These are phyloP conservation scores for Mola mola DNA, from an alignment of 2,113 vertebrate genomes.

Conservation along the genomic window DNA sequence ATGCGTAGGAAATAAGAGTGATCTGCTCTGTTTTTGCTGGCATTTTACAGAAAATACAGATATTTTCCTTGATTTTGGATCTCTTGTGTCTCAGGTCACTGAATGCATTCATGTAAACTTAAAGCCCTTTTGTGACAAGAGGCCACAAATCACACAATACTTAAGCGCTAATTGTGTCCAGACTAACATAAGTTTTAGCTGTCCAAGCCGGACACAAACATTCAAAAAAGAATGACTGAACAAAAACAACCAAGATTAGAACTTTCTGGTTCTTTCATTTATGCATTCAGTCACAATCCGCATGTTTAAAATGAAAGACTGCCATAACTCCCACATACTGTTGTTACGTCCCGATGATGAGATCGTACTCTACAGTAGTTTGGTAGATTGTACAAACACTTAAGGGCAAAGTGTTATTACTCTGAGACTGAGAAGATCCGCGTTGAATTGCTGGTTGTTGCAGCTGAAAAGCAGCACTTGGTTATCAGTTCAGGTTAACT, in stretches of 20 bases:
- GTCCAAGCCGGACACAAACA: conserved; percentile 55
- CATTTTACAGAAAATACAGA: conserved; percentile 42
- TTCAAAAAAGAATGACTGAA: conserved; percentile 46
- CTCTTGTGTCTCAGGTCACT: conserved; percentile 47
- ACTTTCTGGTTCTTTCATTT: conserved; percentile 17
- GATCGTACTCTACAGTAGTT: conserved; percentile 50
- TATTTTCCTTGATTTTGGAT: conserved; percentile 44
- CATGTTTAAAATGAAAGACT: conserved; percentile 9
- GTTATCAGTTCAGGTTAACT: conserved; percentile 63
- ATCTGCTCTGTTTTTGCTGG: conserved; percentile 41
- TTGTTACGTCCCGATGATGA: conserved; percentile 46
- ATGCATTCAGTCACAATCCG: conserved; percentile 23
- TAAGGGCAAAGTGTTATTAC: conserved; percentile 72
- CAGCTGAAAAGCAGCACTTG: conserved; percentile 79
- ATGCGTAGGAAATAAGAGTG: conserved; percentile 22
- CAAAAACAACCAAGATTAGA: conserved; percentile 34
- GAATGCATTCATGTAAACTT: conserved; percentile 66
- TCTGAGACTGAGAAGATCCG: conserved; percentile 70
- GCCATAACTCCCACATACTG: conserved; percentile 15
- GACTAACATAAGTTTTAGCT: conserved; percentile 34
- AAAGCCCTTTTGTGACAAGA: conserved; percentile 73
- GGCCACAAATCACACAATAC: conserved; percentile 57
- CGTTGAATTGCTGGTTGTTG: conserved; percentile 75
- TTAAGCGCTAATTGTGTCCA: conserved; percentile 37
- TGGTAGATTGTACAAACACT: conserved; percentile 75